phyloP scores from a whole-genome alignment of 2,888 invertebrate genomes.

The Xanthia togata region DNA sequence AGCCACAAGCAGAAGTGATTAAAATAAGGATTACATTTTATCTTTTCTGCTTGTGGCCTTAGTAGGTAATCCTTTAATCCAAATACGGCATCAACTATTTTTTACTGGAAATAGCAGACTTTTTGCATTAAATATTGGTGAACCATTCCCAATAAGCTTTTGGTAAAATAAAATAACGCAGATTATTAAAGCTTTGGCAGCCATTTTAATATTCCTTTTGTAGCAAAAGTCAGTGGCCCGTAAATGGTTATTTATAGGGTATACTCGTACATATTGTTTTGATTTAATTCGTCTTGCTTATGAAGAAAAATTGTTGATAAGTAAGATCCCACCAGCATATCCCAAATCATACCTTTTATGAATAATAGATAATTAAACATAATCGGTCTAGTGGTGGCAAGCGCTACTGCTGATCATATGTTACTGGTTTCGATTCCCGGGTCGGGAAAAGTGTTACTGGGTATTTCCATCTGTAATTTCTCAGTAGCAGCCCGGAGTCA shows the following conservation, averaged over 20 bases:
- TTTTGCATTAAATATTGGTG: conserved; percentile 21
- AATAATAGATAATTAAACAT: not conserved
- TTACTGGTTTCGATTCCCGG: not conserved
- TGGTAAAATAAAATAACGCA: conserved; percentile 29
- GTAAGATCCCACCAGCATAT: not conserved
- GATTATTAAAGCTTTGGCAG: conserved; percentile 25
- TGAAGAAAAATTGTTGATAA: conserved; percentile 29
- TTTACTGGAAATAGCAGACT: not conserved
- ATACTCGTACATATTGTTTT: conserved; percentile 59
- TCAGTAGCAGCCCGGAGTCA: not conserved
- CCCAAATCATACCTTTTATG: not conserved
- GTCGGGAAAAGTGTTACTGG: not conserved
- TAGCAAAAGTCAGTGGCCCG: conserved; percentile 61
- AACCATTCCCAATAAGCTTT: not conserved
- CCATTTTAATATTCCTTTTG: conserved; percentile 58
- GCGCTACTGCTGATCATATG: not conserved
- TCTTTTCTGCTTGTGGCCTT: no score
- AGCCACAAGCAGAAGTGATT: not conserved
- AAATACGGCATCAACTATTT: not conserved
- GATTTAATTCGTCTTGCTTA: conserved; percentile 53
- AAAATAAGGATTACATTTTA: not conserved
- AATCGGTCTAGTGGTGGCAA: not conserved
- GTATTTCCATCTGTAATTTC: not conserved
- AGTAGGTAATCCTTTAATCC: not conserved
- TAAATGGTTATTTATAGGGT: conserved; percentile 44